Base-by-base conservation (phyloP, 2,797 vertebrate species). In the Sebastolobus altivelis region DNA sequence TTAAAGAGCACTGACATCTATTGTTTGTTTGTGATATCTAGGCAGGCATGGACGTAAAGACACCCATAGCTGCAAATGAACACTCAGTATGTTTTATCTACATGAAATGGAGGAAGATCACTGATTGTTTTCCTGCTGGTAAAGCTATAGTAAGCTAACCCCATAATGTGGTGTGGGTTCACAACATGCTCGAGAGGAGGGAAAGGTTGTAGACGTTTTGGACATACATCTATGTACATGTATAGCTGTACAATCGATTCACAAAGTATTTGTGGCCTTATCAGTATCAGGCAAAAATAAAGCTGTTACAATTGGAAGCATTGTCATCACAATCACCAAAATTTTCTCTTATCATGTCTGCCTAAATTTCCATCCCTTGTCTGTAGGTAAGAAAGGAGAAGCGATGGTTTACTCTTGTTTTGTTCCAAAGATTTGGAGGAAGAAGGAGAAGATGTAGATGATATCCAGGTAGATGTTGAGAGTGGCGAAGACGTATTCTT, bases 401-500 rank as follows among this genome's bases (percentile, higher is more conserved):
- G 6, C 5, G 12, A 29, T 22, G 22, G 6, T 74, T 95, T 85
- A 93, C 1, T 97, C 96, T 77, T 86, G 92, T 80, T 95, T 95
- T 87, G 96, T 96, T 80, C 97, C 97, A 89, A 98, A 97, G 72
- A 98, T 94, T 92, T 98, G 97, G 59, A 99, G 96, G 83, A 98
- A 94, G 94, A 98, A 98, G 86, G 97, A 96, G 93, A 99, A 99
- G 89, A 99, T 97, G 81, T 98, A 98, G 88, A 98, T 90, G 79
- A 99, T 97, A 79, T 99, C 98, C 78, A 99, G 92, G 70, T 99
- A 99, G 88, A 99, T 97, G 87, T 94, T 98, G 92, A 99, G 98
- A 33, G 97, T 96, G 81, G 97, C 98, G 3, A 98, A 99, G 90
- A 99, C 92, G 65, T 98, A 98, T 82, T 99, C 98, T 75, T 99